Evolutionary conservation across 2,797 vertebrate genomes (phyloP).

Genomic region (Eidolon dupreanum): DNA sequence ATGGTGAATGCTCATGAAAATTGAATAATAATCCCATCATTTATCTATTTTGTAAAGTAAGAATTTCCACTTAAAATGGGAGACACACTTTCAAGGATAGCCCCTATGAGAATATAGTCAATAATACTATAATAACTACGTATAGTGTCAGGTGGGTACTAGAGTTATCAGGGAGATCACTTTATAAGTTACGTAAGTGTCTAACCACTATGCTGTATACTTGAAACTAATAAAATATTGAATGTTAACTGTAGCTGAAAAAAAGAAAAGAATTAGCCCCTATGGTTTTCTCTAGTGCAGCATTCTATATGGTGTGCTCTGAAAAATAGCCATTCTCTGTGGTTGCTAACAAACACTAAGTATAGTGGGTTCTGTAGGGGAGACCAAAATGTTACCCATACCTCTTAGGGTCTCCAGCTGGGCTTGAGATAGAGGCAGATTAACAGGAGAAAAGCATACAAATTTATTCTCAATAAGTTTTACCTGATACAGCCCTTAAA

Average conservation of each 20-base stretch:
- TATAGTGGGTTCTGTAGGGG: not conserved
- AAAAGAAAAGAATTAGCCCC: no score
- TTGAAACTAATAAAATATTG: no score
- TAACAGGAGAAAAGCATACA: not conserved
- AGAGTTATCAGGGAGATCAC: not conserved
- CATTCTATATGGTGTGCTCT: not conserved
- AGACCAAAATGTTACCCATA: not conserved
- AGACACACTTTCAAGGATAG: not conserved
- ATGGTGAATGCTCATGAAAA: not conserved
- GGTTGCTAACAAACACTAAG: not conserved
- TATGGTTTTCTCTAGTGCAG: not conserved
- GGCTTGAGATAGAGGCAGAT: not conserved
- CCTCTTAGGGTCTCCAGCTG: not conserved
- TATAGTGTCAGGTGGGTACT: no score
- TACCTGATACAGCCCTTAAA: not conserved
- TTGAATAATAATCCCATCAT: not conserved
- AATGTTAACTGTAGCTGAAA: no score
- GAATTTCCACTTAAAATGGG: slow-evolving; percentile 13
- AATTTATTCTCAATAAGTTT: not conserved
- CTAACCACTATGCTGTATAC: no score
- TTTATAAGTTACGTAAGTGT: no score
- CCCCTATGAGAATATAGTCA: not conserved
- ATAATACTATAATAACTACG: no score
- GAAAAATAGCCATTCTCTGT: slow-evolving; percentile 4
- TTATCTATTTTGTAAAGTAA: not conserved